Conservation (phyloP, 2,888 invertebrate species). For the Candidula unifasciata region DNA sequence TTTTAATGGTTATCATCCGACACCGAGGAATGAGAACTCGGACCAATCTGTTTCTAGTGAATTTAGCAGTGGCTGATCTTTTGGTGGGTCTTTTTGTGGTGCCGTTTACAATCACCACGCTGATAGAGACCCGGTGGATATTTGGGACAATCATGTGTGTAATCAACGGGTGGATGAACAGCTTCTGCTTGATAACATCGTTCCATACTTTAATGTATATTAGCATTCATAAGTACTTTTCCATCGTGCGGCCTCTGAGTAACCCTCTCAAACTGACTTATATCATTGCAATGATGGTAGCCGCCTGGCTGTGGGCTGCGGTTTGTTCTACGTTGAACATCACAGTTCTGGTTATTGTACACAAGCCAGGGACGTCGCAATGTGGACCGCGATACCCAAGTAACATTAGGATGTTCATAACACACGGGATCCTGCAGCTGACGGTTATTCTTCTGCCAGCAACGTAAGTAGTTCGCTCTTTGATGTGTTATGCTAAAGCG, state of each 20-base stretch:
- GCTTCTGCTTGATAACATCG: slow-evolving; percentile 78
- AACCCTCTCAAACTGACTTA: slow-evolving; percentile 75
- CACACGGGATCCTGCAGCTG: slow-evolving; percentile 75
- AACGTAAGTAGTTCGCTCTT: too few species aligned
- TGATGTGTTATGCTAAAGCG: too few species aligned
- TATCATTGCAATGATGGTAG: slow-evolving; percentile 76
- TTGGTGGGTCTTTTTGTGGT: slow-evolving; percentile 77
- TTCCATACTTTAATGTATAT: slow-evolving; percentile 80
- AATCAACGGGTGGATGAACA: slow-evolving; percentile 78
- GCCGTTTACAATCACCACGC: slow-evolving; percentile 78
- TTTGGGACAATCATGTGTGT: slow-evolving; percentile 74
- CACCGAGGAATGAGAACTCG: slow-evolving; percentile 79
- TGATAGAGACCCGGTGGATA: slow-evolving; percentile 77
- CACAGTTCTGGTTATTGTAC: slow-evolving; percentile 73
- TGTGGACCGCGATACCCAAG: slow-evolving; percentile 78
- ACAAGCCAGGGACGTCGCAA: slow-evolving; percentile 76
- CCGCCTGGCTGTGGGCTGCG: slow-evolving; percentile 78
- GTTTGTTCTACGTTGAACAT: slow-evolving; percentile 76
- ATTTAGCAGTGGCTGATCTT: slow-evolving; percentile 78
- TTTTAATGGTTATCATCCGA: slow-evolving; percentile 77
- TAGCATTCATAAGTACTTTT: slow-evolving; percentile 78
- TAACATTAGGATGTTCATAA: slow-evolving; percentile 64
- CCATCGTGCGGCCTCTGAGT: slow-evolving; percentile 78
- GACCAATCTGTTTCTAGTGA: slow-evolving; percentile 79
- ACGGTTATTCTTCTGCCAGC: slow-evolving; percentile 55